These are phyloP conservation scores for Brachypteracias leptosomus DNA, from an alignment of 2,113 vertebrate genomes.

Conservation along the genomic window DNA sequence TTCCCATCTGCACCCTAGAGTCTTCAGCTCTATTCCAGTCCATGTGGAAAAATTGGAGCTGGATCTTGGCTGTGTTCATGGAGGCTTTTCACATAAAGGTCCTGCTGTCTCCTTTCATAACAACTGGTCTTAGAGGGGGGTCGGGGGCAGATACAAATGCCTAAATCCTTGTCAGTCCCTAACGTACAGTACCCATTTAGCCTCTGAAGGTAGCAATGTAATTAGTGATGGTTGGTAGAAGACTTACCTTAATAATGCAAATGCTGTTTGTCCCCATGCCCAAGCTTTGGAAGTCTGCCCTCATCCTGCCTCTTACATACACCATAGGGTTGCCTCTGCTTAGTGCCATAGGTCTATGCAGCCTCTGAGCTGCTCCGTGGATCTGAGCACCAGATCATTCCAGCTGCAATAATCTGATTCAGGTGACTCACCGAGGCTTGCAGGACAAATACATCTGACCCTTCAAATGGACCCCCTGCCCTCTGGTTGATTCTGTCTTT, in stretches of 20 bases:
- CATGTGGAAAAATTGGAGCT: not conserved
- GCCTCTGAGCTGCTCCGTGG: too few relatives aligned
- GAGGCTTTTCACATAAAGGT: not conserved
- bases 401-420: not conserved
- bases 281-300: not conserved
- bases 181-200: not conserved
- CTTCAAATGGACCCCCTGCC: not conserved
- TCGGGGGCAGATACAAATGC: not conserved
- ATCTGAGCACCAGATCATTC: too few relatives aligned
- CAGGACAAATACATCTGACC: not conserved
- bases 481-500: not conserved
- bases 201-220: not conserved
- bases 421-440: not conserved
- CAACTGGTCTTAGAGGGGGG: not conserved
- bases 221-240: not conserved
- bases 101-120: not conserved
- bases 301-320: not conserved
- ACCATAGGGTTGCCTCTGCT: not conserved
- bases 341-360: too few relatives aligned
- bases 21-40: not conserved
- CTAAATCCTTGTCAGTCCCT: not conserved
- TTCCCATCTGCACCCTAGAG: not conserved
- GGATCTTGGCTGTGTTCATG: not conserved
- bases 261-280: not conserved
- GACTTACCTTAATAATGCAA: not conserved